Conservation (phyloP, 1,140 invertebrate genomes). For the Apocrypta bakeri region DNA sequence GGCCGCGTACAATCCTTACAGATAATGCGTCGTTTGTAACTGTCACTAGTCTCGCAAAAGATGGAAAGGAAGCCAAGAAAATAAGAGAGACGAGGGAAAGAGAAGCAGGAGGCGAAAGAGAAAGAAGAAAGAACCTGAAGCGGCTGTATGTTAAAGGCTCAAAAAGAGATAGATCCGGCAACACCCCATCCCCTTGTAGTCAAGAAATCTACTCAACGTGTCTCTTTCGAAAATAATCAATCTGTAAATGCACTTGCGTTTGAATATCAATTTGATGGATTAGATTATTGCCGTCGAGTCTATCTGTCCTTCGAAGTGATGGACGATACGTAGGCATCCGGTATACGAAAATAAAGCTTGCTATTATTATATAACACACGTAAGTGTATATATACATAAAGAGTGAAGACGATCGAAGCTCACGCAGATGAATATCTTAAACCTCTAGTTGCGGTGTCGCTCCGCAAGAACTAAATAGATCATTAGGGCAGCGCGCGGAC, state of each 20-base stretch:
- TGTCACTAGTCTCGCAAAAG: slow-evolving; percentile 60
- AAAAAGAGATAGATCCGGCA: slow-evolving; percentile 1
- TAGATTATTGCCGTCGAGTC: not conserved
- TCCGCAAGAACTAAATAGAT: not conserved
- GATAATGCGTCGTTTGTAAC: slow-evolving; percentile 72
- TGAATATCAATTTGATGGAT: not conserved
- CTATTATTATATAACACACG: not conserved
- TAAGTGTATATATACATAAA: not conserved
- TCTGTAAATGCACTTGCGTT: not conserved
- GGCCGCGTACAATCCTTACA: slow-evolving; percentile 65
- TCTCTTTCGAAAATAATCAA: not conserved
- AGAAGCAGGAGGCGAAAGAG: slow-evolving; percentile 46
- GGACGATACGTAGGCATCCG: not conserved
- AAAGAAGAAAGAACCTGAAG: slow-evolving; percentile 47
- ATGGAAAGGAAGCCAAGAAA: slow-evolving; percentile 54
- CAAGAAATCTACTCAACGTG: slow-evolving; percentile 16
- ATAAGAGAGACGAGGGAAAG: slow-evolving; percentile 48
- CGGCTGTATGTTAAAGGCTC: slow-evolving; percentile 1
- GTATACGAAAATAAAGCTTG: not conserved
- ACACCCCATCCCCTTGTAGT: not conserved
- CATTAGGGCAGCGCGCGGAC: not conserved
- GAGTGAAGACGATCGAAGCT: not conserved
- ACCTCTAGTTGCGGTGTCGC: not conserved
- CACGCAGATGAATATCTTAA: not conserved
- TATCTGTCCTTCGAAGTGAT: not conserved